Percentiles rank a stretch among this genome's conserved stretches.
Conservation (phyloP, 2,888 invertebrate genomes). For the Chrysolina oricalcia region DNA sequence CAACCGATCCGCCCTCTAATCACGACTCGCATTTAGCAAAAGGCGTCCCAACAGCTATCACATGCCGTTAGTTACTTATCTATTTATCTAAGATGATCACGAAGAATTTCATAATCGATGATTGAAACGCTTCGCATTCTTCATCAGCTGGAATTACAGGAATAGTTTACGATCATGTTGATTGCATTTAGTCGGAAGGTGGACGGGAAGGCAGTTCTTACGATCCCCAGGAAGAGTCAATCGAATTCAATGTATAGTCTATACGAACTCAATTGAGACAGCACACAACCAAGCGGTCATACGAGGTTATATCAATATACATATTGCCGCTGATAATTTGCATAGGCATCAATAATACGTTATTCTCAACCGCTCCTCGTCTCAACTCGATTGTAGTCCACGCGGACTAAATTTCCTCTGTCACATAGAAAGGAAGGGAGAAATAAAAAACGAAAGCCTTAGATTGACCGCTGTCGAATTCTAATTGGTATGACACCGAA, state of each 20-base stretch:
- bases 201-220: background rate
- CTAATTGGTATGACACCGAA: no score
- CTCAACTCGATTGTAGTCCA: no score
- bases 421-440: no score
- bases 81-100: constrained; percentile 13
- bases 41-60: background rate
- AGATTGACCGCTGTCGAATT: no score
- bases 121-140: constrained; percentile 11
- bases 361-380: no score
- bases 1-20: constrained; percentile 26
- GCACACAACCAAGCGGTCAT: no score
- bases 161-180: constrained; percentile 1
- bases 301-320: no score
- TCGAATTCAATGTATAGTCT: background rate
- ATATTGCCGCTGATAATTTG: no score
- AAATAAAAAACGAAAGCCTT: no score
- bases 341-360: no score
- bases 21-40: constrained; percentile 26
- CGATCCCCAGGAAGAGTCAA: background rate
- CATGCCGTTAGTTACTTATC: constrained; percentile 5
- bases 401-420: no score
- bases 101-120: constrained; percentile 10
- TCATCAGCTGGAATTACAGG: background rate
- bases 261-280: no score
- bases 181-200: background rate